These are phyloP conservation scores for Diuraphis noxia DNA, from an alignment of 1,140 invertebrate species.

Conservation along the genomic window DNA sequence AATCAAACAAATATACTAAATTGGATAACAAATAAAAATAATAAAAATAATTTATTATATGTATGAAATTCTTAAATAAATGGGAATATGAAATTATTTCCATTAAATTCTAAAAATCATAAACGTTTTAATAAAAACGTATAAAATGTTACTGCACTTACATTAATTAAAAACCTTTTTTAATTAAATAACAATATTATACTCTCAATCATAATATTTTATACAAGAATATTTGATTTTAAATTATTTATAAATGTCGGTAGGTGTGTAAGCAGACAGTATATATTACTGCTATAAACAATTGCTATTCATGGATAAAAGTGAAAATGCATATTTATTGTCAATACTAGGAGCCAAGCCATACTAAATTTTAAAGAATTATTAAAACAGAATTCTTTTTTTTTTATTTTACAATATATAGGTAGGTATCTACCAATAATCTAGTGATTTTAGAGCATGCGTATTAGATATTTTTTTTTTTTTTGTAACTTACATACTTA, in stretches of 20 bases:
- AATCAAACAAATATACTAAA: neutral
- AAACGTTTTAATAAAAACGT: neutral
- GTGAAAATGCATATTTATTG: neutral
- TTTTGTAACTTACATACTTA: no score
- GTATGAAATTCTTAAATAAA: neutral
- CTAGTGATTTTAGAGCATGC: neutral
- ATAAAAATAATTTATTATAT: neutral
- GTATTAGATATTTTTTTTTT: neutral
- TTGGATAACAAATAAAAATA: neutral
- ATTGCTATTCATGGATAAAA: neutral
- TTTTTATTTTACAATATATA: neutral
- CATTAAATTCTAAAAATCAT: neutral
- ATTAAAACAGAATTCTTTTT: neutral
- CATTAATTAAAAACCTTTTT: slow-evolving; percentile 1
- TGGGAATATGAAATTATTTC: neutral
- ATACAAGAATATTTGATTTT: neutral
- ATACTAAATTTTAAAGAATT: neutral
- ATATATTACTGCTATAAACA: neutral
- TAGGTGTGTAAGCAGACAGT: neutral
- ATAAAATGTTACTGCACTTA: neutral
- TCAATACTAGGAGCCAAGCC: neutral
- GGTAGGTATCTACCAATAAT: neutral
- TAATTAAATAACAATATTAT: slow-evolving; percentile 12
- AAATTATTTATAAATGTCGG: neutral
- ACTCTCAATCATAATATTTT: neutral